Conservation (phyloP, 2,888 invertebrate genomes). For the Celastrina argiolus region DNA sequence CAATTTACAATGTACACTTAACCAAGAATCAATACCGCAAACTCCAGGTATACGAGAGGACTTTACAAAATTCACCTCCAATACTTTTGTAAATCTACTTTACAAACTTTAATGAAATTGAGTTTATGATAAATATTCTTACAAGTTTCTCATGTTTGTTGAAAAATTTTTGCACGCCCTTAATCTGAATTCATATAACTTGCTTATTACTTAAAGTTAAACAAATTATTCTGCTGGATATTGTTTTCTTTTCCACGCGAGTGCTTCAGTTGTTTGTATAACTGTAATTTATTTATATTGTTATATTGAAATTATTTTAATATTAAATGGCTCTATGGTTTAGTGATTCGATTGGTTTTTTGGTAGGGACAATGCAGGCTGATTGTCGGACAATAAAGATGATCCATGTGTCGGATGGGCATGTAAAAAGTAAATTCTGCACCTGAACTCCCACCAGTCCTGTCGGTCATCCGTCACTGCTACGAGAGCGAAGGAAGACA, state of each 20-base stretch:
- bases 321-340: too few relatives aligned
- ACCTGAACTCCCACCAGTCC: too few relatives aligned
- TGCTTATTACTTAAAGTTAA: not conserved
- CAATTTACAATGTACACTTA: too few relatives aligned
- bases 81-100: conserved; percentile 1
- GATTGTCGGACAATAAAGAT: too few relatives aligned
- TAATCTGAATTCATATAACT: not conserved
- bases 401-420: too few relatives aligned
- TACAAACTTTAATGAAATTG: not conserved
- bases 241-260: not conserved
- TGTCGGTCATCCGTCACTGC: too few relatives aligned
- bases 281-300: not conserved
- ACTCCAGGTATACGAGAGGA: not conserved
- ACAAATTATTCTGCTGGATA: not conserved
- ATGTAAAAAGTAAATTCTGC: too few relatives aligned
- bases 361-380: too few relatives aligned
- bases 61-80: not conserved
- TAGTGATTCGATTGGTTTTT: too few relatives aligned
- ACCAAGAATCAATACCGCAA: not conserved
- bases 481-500: too few relatives aligned
- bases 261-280: not conserved
- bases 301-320: not conserved
- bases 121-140: not conserved
- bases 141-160: not conserved
- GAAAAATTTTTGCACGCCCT: not conserved